phyloP scores from a whole-genome alignment of 2,113 vertebrate species.

The Cyanoramphus novaezelandiae region DNA sequence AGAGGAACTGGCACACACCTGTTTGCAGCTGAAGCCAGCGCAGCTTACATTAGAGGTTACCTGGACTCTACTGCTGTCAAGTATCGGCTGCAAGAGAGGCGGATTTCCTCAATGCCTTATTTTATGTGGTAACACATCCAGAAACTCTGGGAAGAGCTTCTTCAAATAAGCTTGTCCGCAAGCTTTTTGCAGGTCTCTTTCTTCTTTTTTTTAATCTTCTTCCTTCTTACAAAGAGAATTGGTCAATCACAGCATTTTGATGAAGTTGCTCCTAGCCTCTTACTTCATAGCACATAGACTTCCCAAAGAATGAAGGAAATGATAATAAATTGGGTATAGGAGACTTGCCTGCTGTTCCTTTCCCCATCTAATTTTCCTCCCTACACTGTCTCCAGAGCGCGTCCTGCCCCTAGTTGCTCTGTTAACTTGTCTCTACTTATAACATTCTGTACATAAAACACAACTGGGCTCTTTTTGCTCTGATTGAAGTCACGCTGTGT shows the following conservation, averaged over 20 bases:
- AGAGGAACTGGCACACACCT: not conserved
- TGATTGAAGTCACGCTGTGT: conserved; percentile 36
- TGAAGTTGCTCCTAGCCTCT: not conserved
- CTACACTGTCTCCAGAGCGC: not conserved
- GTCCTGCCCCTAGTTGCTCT: not conserved
- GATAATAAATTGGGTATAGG: not conserved
- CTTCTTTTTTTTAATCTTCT: not conserved
- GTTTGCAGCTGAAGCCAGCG: not conserved
- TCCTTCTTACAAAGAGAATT: not conserved
- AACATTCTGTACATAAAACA: not conserved
- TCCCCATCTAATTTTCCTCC: not conserved
- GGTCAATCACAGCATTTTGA: not conserved
- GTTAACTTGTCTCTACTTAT: not conserved
- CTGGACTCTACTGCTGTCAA: not conserved
- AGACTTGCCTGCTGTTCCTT: not conserved
- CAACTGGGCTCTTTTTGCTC: not conserved
- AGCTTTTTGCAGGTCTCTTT: not conserved
- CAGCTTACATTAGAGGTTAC: not conserved
- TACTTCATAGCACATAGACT: not conserved
- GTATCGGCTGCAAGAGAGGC: not conserved
- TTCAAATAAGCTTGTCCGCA: not conserved
- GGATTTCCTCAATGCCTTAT: not conserved
- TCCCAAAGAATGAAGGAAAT: not conserved
- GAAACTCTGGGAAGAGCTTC: not conserved
- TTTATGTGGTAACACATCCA: not conserved